Percentiles rank a stretch among this genome's conserved stretches.
Conservation (phyloP, 1,140 invertebrate genomes). For the Trichogramma pretiosum region DNA sequence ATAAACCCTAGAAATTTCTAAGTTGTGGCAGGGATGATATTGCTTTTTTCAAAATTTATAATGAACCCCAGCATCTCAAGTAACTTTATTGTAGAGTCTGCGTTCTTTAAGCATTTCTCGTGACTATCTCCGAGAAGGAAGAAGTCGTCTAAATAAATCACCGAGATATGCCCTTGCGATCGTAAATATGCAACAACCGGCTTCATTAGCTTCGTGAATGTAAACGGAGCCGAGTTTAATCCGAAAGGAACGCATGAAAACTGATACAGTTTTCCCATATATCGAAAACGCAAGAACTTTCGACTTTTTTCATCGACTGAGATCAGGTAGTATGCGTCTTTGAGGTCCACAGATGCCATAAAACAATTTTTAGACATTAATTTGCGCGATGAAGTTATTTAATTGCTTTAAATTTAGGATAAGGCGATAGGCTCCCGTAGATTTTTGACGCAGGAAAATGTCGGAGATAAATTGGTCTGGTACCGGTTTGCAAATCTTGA, state of each 20-base stretch:
- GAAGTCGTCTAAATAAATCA: slow-evolving; percentile 9
- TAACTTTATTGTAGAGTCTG: neutral
- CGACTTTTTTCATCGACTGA: neutral
- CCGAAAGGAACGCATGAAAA: slow-evolving; percentile 20
- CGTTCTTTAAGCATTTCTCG: neutral
- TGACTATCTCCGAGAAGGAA: neutral
- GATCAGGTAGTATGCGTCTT: slow-evolving; percentile 12
- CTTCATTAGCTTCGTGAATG: slow-evolving; percentile 26
- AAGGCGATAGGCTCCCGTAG: slow-evolving; percentile 22
- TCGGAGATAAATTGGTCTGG: slow-evolving; percentile 10
- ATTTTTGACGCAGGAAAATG: slow-evolving; percentile 21
- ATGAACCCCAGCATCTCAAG: neutral
- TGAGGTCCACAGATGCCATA: slow-evolving; percentile 5
- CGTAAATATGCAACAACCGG: slow-evolving; percentile 15
- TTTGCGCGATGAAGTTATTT: neutral
- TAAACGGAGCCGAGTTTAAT: slow-evolving; percentile 12
- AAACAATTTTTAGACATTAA: neutral
- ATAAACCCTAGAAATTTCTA: slow-evolving; percentile 4
- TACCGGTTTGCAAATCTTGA: neutral
- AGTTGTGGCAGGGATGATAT: neutral
- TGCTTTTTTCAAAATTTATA: neutral
- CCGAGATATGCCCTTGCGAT: slow-evolving; percentile 4
- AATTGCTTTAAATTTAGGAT: slow-evolving; percentile 26
- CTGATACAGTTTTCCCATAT: neutral
- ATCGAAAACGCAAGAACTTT: slow-evolving; percentile 10